phyloP scores from a whole-genome alignment of 2,797 vertebrate species.

The Coreius guichenoti region DNA sequence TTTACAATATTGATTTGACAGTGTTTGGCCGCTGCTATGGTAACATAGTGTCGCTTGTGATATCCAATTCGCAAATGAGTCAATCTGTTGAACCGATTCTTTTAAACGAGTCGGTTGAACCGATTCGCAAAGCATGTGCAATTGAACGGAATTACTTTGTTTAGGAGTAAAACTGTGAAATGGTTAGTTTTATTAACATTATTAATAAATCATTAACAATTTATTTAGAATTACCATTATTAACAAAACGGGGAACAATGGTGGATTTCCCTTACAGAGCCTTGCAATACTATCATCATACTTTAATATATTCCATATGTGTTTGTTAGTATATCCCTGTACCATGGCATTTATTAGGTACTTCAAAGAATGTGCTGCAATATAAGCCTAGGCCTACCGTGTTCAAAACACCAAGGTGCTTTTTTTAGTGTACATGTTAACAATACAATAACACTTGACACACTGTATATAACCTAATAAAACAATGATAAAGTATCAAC shows the following conservation, averaged over 20 bases:
- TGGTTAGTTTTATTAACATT: background rate
- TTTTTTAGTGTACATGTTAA: background rate
- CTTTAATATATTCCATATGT: background rate
- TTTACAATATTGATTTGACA: background rate
- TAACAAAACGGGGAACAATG: background rate
- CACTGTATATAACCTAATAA: background rate
- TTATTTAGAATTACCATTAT: background rate
- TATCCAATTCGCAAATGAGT: constrained; percentile 20
- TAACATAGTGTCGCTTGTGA: constrained; percentile 42
- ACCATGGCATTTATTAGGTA: background rate
- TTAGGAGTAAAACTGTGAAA: background rate
- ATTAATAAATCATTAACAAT: background rate
- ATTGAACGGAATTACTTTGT: background rate
- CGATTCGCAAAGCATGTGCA: background rate
- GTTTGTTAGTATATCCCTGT: background rate
- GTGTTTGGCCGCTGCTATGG: constrained; percentile 67
- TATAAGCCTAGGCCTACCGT: background rate
- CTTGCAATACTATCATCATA: background rate
- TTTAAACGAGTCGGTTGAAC: background rate
- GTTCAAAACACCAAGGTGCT: background rate
- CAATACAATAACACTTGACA: background rate
- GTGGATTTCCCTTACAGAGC: background rate
- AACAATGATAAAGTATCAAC: background rate
- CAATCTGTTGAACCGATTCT: background rate
- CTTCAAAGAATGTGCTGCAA: background rate